Base-by-base conservation (phyloP, 2,888 invertebrate genomes). In the Acleris cristana region DNA sequence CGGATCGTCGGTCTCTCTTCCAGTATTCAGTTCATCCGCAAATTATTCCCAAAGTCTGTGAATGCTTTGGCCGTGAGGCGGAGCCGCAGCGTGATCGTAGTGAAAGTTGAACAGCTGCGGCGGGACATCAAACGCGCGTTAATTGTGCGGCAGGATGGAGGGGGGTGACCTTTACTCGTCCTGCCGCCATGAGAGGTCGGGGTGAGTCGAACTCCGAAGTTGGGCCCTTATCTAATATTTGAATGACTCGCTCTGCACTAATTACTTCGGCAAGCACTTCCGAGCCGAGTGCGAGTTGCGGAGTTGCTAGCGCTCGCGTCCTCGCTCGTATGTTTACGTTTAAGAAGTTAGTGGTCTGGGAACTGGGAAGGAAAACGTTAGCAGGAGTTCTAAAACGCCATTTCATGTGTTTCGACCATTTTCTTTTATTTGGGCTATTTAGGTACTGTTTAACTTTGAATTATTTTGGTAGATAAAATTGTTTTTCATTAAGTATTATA, bases 61-160 rank as follows among this genome's bases (percentile, higher is more conserved):
- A 45, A 45, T 57, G 10, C n/a, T n/a, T 54, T 12, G 30, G 48
- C 21, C 18, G 19, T 8, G 48, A n/a, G 30, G 2, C 55, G 52
- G 48, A 26, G 54, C n/a, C 19, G 21, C 14, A 23, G 14, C 40
- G 40, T 59, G 54, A 65, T 60, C 54, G 54, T 60, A 60, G 59
- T 60, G 59, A 60, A 65, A 65, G 65, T 65, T 65, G 59, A 60
- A 59, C 65, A 65, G 65, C 65, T 65, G 65, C 40, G 56, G 23
- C 18, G 63, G 34, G 34, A 59, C 59, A 65, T 65, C 59, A 49
- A 65, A 45, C 30, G 10, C 44, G 58, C 16, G 40, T 40, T 40
- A 40, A 40, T 40, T 40, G 57, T n/a, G 53, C 23, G 53, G 4
- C 12, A 45, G 58, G 5, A 45, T 2, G 53, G 53, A 52, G 52